phyloP scores from a whole-genome alignment of 2,888 invertebrate species.

The Mactromeris polynyma region DNA sequence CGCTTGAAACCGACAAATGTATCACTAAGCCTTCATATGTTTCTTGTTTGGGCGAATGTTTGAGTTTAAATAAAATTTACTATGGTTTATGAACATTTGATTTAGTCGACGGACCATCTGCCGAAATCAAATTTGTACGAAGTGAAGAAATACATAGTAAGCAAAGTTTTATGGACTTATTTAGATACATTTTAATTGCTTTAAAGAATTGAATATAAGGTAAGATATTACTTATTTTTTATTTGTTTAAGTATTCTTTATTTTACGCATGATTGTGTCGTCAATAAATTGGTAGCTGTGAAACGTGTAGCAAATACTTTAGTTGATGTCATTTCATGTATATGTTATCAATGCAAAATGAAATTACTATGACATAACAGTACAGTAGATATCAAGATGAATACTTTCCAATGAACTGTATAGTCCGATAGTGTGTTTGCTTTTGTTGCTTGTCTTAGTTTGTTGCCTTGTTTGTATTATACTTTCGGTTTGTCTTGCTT shows the following conservation, averaged over 20 bases:
- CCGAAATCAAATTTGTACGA: background rate
- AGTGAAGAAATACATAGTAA: background rate
- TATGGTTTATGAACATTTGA: too few species aligned
- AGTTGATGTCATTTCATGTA: too few species aligned
- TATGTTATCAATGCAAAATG: too few species aligned
- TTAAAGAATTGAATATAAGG: background rate
- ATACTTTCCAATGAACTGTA: too few species aligned
- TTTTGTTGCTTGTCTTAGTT: too few species aligned
- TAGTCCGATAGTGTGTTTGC: too few species aligned
- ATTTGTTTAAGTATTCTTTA: background rate
- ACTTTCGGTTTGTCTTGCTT: too few species aligned
- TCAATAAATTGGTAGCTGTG: background rate
- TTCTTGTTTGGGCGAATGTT: background rate
- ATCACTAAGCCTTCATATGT: background rate
- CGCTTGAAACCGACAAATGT: background rate
- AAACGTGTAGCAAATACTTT: background rate
- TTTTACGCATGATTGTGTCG: background rate
- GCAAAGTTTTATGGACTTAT: background rate
- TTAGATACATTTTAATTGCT: background rate
- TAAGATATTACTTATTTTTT: background rate
- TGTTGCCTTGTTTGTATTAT: too few species aligned
- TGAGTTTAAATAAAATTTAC: too few species aligned
- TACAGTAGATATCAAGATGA: too few species aligned
- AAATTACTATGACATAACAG: too few species aligned
- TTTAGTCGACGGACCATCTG: too few species aligned